Conservation (phyloP, 2,888 invertebrate genomes). For the Vesta saturnalis region DNA sequence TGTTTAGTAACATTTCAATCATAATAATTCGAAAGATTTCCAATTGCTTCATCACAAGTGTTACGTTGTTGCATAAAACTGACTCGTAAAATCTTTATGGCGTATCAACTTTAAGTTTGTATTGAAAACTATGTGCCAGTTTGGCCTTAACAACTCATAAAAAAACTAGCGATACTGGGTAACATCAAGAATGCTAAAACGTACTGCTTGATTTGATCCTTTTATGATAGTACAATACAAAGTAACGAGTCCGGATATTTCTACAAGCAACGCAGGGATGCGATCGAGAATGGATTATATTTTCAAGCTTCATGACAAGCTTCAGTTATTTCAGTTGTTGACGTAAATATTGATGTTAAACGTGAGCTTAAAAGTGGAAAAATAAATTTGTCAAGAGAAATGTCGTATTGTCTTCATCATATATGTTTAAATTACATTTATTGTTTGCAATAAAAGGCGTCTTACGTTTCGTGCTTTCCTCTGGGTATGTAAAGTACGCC, state of each 20-base stretch:
- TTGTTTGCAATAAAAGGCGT: neutral
- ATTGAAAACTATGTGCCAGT: slow-evolving; percentile 34
- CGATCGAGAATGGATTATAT: slow-evolving; percentile 3
- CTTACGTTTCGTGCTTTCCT: neutral
- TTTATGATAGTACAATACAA: slow-evolving; percentile 31
- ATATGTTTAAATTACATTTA: slow-evolving; percentile 5
- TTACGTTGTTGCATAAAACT: too few species aligned
- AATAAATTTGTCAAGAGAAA: neutral
- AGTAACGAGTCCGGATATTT: slow-evolving; percentile 33
- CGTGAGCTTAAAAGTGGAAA: neutral
- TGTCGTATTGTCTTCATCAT: slow-evolving; percentile 2
- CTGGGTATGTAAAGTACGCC: neutral
- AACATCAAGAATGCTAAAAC: slow-evolving; percentile 30
- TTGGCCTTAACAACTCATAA: slow-evolving; percentile 32
- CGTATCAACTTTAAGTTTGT: slow-evolving; percentile 34
- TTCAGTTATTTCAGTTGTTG: neutral
- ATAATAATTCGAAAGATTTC: slow-evolving; percentile 19
- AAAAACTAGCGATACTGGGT: slow-evolving; percentile 25
- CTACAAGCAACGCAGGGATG: slow-evolving; percentile 17
- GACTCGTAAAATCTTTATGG: slow-evolving; percentile 30
- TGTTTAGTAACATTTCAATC: slow-evolving; percentile 22
- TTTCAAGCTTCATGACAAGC: slow-evolving; percentile 7
- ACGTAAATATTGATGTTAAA: slow-evolving; percentile 2
- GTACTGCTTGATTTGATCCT: slow-evolving; percentile 28
- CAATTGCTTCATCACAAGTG: too few species aligned